Evolutionary conservation across 2,797 vertebrate species (phyloP).

Genomic region (Rhincodon typus): DNA sequence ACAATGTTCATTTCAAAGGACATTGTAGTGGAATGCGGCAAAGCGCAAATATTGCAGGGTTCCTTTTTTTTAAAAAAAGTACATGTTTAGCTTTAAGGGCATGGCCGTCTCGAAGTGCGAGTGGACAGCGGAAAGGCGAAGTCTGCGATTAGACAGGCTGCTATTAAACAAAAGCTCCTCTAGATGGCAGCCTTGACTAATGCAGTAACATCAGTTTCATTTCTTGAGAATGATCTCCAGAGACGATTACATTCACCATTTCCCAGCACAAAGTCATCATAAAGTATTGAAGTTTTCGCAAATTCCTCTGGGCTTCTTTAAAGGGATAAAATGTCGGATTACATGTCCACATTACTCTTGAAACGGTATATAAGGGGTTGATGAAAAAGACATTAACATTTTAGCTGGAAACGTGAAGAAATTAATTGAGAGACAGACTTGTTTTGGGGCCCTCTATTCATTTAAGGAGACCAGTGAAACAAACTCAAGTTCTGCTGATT

Average conservation of each 20-base stretch:
- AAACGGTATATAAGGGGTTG: background rate
- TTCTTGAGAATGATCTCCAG: background rate
- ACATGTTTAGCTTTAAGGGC: background rate
- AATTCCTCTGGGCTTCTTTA: background rate
- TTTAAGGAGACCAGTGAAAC: background rate
- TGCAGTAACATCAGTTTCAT: constrained; percentile 39
- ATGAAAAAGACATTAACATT: background rate
- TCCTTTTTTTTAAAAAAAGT: background rate
- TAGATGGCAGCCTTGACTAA: constrained; percentile 90
- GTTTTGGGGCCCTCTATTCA: background rate
- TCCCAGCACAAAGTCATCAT: constrained; percentile 21
- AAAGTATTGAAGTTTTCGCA: background rate
- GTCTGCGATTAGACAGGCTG: background rate
- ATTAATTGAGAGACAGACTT: background rate
- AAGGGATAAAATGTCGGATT: background rate
- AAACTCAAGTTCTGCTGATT: background rate
- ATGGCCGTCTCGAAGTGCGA: background rate
- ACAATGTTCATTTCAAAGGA: too few relatives aligned
- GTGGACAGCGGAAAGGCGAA: background rate
- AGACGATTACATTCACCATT: background rate
- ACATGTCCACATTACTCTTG: background rate
- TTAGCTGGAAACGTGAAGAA: background rate
- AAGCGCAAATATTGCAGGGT: background rate
- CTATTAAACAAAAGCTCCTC: constrained; percentile 57
- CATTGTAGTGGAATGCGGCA: background rate